Evolutionary conservation across 2,888 invertebrate species (phyloP).

Genomic region (Leptothorax acervorum): DNA sequence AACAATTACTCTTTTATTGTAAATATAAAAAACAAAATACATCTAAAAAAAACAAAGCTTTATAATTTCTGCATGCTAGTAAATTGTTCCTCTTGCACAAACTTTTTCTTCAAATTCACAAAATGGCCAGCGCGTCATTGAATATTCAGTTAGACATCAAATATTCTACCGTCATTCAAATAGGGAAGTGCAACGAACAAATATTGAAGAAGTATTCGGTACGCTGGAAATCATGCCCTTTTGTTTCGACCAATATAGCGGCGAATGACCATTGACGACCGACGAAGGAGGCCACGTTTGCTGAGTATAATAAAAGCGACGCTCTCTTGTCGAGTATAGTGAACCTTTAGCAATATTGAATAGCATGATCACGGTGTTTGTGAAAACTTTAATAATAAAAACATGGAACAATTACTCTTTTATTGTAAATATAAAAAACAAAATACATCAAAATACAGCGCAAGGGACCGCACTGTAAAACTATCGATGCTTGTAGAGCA

Average conservation of each 20-base stretch:
- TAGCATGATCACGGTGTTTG: slow-evolving; percentile 57
- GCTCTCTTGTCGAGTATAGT: slow-evolving; percentile 55
- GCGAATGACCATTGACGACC: slow-evolving; percentile 41
- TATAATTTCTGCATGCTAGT: slow-evolving; percentile 3
- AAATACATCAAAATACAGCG: neutral
- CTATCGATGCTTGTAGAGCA: slow-evolving; percentile 65
- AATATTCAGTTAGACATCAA: slow-evolving; percentile 18
- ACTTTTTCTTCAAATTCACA: slow-evolving; percentile 10
- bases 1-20: neutral
- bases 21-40: slow-evolving; percentile 12
- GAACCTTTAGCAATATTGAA: slow-evolving; percentile 71
- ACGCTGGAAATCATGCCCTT: slow-evolving; percentile 23
- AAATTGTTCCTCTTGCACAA: slow-evolving; percentile 4
- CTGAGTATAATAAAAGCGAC: slow-evolving; percentile 62
- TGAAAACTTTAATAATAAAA: neutral
- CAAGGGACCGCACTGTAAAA: slow-evolving; percentile 66
- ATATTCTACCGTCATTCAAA: neutral
- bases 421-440: slow-evolving; percentile 6
- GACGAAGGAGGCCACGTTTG: slow-evolving; percentile 44
- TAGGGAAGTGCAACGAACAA: neutral
- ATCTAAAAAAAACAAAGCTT: neutral
- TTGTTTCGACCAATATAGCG: neutral
- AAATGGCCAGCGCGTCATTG: neutral
- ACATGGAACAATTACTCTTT: neutral
- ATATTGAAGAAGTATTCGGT: neutral